phyloP scores from a whole-genome alignment of 2,113 vertebrate species.

The Anser brachyrhynchus region DNA sequence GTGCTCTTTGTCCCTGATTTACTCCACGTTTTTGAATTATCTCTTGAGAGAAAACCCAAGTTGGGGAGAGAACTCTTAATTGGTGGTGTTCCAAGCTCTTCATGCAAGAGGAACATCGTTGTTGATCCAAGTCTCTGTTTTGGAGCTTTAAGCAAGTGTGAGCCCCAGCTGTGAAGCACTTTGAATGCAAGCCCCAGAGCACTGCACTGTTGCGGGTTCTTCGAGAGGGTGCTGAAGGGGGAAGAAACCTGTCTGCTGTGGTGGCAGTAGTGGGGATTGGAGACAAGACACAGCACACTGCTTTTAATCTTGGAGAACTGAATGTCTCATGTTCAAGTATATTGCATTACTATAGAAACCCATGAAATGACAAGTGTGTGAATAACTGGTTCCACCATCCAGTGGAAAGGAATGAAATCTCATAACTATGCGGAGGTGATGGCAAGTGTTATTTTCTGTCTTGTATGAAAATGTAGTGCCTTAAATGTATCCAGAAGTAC shows the following conservation, averaged over 20 bases:
- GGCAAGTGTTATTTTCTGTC: background rate
- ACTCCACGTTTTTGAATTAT: background rate
- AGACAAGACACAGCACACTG: background rate
- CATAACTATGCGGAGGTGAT: background rate
- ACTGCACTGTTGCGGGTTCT: background rate
- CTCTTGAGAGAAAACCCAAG: background rate
- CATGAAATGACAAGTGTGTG: background rate
- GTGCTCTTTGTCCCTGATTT: background rate
- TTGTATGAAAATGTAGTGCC: background rate
- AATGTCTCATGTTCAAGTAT: background rate
- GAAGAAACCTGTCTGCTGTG: background rate
- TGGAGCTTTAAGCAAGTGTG: background rate
- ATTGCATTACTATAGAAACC: background rate
- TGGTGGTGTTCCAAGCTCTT: background rate
- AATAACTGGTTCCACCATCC: background rate
- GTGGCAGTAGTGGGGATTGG: background rate
- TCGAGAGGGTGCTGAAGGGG: background rate
- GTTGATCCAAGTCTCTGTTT: background rate
- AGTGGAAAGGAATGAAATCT: background rate
- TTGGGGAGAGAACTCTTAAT: background rate
- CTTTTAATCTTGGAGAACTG: background rate
- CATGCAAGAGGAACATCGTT: rapidly evolving
- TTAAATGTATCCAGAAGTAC: background rate
- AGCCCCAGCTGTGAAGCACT: background rate
- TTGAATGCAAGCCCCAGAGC: background rate